Evolutionary conservation across 2,888 invertebrate species (phyloP), one percentile per base, ranked within the genome.

Genomic region (Dione vanillae): DNA sequence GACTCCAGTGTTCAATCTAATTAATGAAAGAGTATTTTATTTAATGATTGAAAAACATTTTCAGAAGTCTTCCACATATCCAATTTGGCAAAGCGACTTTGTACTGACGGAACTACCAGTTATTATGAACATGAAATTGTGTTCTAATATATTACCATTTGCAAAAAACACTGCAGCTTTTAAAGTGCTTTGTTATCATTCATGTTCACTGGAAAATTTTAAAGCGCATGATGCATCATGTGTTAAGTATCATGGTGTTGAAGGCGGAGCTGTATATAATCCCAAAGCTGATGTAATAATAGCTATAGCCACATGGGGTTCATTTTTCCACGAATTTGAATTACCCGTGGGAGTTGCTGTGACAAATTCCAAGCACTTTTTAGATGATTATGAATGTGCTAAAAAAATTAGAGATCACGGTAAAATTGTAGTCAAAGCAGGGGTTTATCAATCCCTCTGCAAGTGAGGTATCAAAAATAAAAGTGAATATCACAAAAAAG

Each of bases 261-360:
- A 86, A 67, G 90, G 90, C 0, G 86, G 81, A 0, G 88, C 86
- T 0, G 62, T 91, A 1, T 20, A 83, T 6, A 80, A 88, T 45
- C 64, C 43, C 0, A 75, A 70, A 11, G 79, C 67, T 0, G 77
- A 80, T 0, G 77, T 77, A 70, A 65, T 91, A 27, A 65, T 90
- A 0, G 91, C 90, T 0, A 59, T 91, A 2, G 85, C 87, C 0
- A 88, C 87, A 0, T 91, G 91, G 91, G 88, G 87, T 0, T 65
- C 76, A 0, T 67, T 73, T 35, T 78, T 65, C n/a, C 0, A 0
- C 0, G 66, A 71, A 3, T 75, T 65, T 5, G 79, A 83, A 1
- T 65, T 88, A 12, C 90, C 90, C 0, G 89, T 90, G 0, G 91
- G 91, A 0, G 85, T 89, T 19, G 75, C 88, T 0, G 78, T 87